Evolutionary conservation across 2,797 vertebrate species (phyloP).

Genomic region (Hylomyscus alleni): DNA sequence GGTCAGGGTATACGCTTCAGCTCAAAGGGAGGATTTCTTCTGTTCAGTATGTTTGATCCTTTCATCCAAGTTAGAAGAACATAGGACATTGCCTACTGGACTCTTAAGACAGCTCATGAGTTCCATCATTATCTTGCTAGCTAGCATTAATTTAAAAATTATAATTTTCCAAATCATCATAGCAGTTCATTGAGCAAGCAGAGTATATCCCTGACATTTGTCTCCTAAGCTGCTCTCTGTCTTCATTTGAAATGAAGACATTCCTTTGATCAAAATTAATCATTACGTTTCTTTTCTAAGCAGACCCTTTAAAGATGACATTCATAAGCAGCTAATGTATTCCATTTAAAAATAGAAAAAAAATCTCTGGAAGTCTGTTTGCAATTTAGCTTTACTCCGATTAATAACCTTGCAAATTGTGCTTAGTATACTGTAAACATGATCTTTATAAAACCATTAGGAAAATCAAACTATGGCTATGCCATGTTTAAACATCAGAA

Average conservation of each 20-base stretch:
- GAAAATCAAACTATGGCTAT: slow-evolving; percentile 86
- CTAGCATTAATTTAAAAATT: slow-evolving; percentile 35
- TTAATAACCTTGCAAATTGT: slow-evolving; percentile 88
- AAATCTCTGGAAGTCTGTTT: slow-evolving; percentile 84
- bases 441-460: slow-evolving; percentile 88
- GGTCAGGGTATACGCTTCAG: too few relatives aligned
- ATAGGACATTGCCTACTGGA: slow-evolving; percentile 23
- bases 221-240: slow-evolving; percentile 53
- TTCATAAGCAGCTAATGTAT: slow-evolving; percentile 80
- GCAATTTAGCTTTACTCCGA: slow-evolving; percentile 83
- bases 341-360: slow-evolving; percentile 78
- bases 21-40: slow-evolving; percentile 8
- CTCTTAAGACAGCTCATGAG: slow-evolving; percentile 64
- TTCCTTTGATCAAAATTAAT: slow-evolving; percentile 78
- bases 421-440: slow-evolving; percentile 88
- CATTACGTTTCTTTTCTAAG: slow-evolving; percentile 72
- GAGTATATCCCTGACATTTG: slow-evolving; percentile 65
- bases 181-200: slow-evolving; percentile 64
- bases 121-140: slow-evolving; percentile 19
- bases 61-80: slow-evolving; percentile 37
- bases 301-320: slow-evolving; percentile 83
- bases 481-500: slow-evolving; percentile 86
- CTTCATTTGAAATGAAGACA: slow-evolving; percentile 81
- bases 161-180: slow-evolving; percentile 63
- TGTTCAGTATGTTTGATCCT: background rate